These are phyloP conservation scores for Brassicogethes aeneus DNA, from an alignment of 2,888 invertebrate species.

Conservation along the genomic window DNA sequence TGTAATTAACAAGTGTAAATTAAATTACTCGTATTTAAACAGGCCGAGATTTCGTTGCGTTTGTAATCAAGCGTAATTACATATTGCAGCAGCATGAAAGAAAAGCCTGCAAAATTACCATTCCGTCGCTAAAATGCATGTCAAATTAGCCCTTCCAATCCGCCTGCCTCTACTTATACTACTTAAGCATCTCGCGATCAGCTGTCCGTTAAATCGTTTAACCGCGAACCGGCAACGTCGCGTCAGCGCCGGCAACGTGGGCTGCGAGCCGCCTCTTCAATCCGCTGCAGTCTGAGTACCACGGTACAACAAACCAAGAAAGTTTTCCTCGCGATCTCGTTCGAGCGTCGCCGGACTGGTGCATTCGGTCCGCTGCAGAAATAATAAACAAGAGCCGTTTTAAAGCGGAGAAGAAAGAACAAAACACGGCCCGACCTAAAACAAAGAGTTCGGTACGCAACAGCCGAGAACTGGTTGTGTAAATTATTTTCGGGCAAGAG, in stretches of 20 bases:
- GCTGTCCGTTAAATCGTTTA: not conserved
- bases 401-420: constrained; percentile 36
- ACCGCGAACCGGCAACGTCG: not conserved
- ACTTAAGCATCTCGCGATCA: too few species aligned
- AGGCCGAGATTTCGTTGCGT: too few species aligned
- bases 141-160: too few species aligned
- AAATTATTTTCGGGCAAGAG: constrained; percentile 38
- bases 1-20: too few species aligned
- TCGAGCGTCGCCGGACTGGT: constrained; percentile 11
- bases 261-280: constrained; percentile 22
- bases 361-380: constrained; percentile 29
- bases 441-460: constrained; percentile 33
- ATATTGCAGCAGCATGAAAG: too few species aligned
- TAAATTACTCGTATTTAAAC: too few species aligned
- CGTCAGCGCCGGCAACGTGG: constrained; percentile 27
- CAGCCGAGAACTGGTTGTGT: constrained; percentile 41
- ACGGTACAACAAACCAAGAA: constrained; percentile 21
- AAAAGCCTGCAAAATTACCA: too few species aligned
- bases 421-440: constrained; percentile 37
- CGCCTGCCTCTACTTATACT: too few species aligned
- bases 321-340: constrained; percentile 10
- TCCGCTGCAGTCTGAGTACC: too few species aligned
- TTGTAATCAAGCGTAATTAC: too few species aligned
- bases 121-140: too few species aligned
- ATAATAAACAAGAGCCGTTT: constrained; percentile 40